Evolutionary conservation across 2,888 invertebrate genomes (phyloP).

Genomic region (Lepidonotus clava): DNA sequence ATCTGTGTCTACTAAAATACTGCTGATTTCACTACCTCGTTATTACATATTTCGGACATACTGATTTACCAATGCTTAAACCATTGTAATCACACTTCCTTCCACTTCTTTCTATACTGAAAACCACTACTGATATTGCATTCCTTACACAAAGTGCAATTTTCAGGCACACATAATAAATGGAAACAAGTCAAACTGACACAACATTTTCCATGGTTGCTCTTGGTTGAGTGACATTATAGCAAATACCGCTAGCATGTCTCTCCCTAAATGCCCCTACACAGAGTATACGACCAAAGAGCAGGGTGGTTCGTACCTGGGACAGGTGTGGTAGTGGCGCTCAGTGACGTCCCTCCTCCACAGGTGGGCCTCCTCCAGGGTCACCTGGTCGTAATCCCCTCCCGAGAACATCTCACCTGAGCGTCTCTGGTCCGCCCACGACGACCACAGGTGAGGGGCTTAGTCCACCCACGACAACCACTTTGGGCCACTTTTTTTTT

Average conservation of each 20-base stretch:
- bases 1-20: too few species aligned
- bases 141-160: background rate
- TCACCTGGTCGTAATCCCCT: background rate
- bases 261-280: too few species aligned
- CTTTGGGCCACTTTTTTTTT: background rate
- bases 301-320: too few species aligned
- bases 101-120: too few species aligned
- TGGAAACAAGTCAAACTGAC: background rate
- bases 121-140: background rate
- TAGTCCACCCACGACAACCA: too few species aligned
- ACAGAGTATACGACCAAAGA: too few species aligned
- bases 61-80: too few species aligned
- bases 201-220: background rate
- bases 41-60: too few species aligned
- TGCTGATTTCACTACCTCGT: too few species aligned
- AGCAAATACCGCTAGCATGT: background rate
- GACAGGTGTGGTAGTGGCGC: background rate
- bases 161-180: background rate
- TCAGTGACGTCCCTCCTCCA: background rate
- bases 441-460: too few species aligned
- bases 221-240: background rate
- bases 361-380: background rate
- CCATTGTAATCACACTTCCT: too few species aligned
- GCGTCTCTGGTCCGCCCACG: background rate
- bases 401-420: background rate